These are phyloP conservation scores for Anolis carolinensis DNA, from an alignment of 2,113 vertebrate genomes.

Conservation along the genomic window DNA sequence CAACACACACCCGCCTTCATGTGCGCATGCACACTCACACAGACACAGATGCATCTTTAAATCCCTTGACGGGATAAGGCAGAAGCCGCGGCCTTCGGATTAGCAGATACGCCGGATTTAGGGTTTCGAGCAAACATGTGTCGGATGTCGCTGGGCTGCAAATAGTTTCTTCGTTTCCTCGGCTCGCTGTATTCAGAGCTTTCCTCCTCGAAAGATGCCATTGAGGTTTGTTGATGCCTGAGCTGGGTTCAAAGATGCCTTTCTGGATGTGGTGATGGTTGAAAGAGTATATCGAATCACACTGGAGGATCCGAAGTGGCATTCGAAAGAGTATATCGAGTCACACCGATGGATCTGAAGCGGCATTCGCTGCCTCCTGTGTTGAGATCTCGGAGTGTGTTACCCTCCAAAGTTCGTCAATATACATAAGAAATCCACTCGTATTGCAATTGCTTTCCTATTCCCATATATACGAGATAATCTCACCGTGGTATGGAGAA, in stretches of 20 bases:
- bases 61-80: conserved; percentile 74
- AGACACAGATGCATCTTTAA: background rate
- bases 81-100: conserved; percentile 76
- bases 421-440: conserved; percentile 13
- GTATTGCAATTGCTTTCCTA: background rate
- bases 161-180: background rate
- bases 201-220: background rate
- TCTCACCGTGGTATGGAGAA: background rate
- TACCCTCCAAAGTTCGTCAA: background rate
- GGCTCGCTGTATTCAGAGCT: conserved; percentile 24
- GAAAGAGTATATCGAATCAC: no score
- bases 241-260: background rate
- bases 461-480: background rate
- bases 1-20: fast-evolving
- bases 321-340: no score
- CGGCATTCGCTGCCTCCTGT: conserved; percentile 28
- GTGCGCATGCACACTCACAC: background rate
- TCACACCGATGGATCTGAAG: conserved; percentile 28
- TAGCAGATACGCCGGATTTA: conserved; percentile 83
- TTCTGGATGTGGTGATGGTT: no score
- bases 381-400: no score
- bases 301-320: no score
- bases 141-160: conserved; percentile 45
- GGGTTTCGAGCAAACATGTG: conserved; percentile 78
- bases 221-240: background rate